Evolutionary conservation across 2,113 vertebrate species (phyloP), one percentile per base, ranked within the genome.

Genomic region (Chrysochloris asiatica): DNA sequence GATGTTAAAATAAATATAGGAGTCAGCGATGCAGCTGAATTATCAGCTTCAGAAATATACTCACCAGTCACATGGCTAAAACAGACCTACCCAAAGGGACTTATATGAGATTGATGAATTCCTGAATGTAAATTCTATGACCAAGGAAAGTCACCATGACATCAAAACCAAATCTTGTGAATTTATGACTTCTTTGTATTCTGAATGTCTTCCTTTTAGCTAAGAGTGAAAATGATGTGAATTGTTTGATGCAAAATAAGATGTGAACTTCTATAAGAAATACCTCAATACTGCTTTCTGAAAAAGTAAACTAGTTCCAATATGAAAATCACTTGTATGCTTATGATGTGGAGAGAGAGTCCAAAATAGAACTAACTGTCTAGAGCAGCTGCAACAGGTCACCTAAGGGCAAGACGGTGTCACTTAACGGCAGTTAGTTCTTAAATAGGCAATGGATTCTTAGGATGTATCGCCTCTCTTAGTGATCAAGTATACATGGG

Each of bases 231-330:
- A 72, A 69, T 24, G 4, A 52, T 22, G 67, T 76, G 50, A 85
- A 86, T 47, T 88, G 10, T 26, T 80, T 54, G 59, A 30, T 85
- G 33, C 30, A 45, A 92, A 94, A 81, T 26, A 9, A 61, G 24
- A 80, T 26, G 65, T 43, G 41, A 90, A 83, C 71, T 50, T 93
- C 59, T 72, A 4, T 30, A 56, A 43, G 73, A 89, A 92, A n/a
- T 59, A 73, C 33, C 78, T 92, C 85, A 54, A 43, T 13, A 0
- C 47, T 38, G 65, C 47, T 86, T 86, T 73, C 65, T 81, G 76
- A 85, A 45, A 83, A 71, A 78, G 30, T 33, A 89, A 89, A 30
- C 10, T 28, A 22, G 36, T 61, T 36, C 67, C 33, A 59, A 13
- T 50, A 80, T 80, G 28, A 76, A 61, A 63, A 54, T 41, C 48